Percentiles rank a stretch among this genome's conserved stretches.
Evolutionary conservation across 2,888 invertebrate species (phyloP).

Genomic region (Brenthis hecate): DNA sequence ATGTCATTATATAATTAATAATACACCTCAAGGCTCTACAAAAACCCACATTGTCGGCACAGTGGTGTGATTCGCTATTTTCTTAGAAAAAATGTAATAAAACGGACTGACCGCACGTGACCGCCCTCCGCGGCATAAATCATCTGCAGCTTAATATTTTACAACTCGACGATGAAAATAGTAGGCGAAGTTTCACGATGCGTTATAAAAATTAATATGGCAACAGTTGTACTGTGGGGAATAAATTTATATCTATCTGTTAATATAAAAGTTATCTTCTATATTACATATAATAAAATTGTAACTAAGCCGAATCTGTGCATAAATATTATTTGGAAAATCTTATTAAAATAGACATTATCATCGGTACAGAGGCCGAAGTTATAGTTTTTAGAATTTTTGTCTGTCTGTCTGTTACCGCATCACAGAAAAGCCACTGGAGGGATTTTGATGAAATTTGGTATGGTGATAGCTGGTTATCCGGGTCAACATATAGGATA

Average conservation of each 20-base stretch:
- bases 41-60: constrained; percentile 9
- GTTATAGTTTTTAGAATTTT: too few species aligned
- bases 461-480: too few species aligned
- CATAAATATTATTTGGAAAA: too few species aligned
- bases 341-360: too few species aligned
- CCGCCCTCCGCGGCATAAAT: constrained; percentile 61
- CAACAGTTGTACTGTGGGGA: constrained; percentile 40
- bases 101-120: constrained; percentile 68
- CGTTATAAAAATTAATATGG: constrained; percentile 72
- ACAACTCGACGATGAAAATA: constrained; percentile 60
- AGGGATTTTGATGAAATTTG: too few species aligned
- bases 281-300: too few species aligned
- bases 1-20: not conserved
- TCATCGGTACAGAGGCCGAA: too few species aligned
- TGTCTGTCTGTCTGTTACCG: too few species aligned
- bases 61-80: constrained; percentile 13
- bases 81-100: constrained; percentile 71
- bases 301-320: too few species aligned
- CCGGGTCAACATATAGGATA: too few species aligned
- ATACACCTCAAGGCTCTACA: not conserved
- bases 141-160: constrained; percentile 69
- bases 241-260: constrained; percentile 20
- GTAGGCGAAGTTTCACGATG: constrained; percentile 49
- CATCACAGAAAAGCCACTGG: too few species aligned
- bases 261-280: not conserved